phyloP scores from a whole-genome alignment of 2,113 vertebrate genomes.

The Colius striatus region DNA sequence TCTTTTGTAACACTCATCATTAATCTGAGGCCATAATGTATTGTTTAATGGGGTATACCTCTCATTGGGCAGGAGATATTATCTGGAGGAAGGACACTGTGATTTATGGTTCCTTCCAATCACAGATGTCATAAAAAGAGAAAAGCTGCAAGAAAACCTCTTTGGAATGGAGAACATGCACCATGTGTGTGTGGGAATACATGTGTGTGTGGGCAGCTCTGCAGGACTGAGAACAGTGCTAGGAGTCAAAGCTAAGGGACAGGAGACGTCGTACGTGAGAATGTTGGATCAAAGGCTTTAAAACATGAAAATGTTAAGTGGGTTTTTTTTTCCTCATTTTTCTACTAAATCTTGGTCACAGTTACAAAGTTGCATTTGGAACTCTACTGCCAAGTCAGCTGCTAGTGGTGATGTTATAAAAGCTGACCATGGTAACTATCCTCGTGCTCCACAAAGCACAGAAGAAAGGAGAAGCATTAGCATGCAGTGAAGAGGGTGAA shows the following conservation, averaged over 20 bases:
- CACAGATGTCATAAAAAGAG: background rate
- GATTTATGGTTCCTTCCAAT: slow-evolving; percentile 21
- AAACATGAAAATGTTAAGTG: background rate
- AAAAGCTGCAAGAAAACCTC: background rate
- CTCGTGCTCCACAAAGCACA: background rate
- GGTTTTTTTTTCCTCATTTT: background rate
- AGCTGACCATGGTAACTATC: background rate
- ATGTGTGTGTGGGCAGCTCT: background rate
- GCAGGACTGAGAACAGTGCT: background rate
- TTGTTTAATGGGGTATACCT: background rate
- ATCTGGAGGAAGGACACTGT: background rate
- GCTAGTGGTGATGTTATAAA: background rate
- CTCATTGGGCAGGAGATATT: background rate
- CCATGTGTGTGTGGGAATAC: background rate
- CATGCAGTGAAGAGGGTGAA: background rate
- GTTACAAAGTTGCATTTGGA: background rate
- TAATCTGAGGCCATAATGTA: background rate
- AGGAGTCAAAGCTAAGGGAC: background rate
- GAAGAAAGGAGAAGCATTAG: background rate
- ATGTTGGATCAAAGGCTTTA: background rate
- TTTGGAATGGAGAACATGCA: background rate
- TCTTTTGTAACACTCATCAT: background rate
- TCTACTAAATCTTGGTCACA: background rate
- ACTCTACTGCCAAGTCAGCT: background rate
- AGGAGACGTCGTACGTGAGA: background rate